Evolutionary conservation across 2,113 vertebrate genomes (phyloP).

Genomic region (Perca schrenkii): DNA sequence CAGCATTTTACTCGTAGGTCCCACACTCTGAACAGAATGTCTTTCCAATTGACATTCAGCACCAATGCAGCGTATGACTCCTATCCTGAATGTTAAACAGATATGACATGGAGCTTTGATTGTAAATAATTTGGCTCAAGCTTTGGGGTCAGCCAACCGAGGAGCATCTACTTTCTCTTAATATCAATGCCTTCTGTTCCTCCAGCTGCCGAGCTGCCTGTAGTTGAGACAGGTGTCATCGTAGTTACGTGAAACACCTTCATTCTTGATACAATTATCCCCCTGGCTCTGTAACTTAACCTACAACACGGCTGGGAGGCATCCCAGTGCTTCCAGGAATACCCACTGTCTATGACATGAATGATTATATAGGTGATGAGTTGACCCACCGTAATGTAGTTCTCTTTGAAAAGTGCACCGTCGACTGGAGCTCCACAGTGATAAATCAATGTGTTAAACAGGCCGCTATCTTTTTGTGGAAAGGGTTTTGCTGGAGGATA

Average conservation of each 20-base stretch:
- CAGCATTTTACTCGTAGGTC: constrained; percentile 32
- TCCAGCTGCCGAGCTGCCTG: constrained; percentile 76
- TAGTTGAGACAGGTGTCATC: constrained; percentile 77
- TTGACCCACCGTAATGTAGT: constrained; percentile 73
- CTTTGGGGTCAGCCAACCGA: constrained; percentile 79
- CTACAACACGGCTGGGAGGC: constrained; percentile 54
- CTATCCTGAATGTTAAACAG: constrained; percentile 81
- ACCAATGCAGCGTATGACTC: constrained; percentile 40
- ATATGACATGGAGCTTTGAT: constrained; percentile 79
- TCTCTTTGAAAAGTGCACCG: constrained; percentile 70
- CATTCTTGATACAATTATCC: constrained; percentile 71
- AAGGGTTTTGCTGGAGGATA: constrained; percentile 24
- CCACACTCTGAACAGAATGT: constrained; percentile 36
- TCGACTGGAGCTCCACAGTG: constrained; percentile 53
- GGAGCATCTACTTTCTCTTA: constrained; percentile 72
- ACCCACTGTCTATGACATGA: constrained; percentile 60
- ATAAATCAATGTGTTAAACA: constrained; percentile 76
- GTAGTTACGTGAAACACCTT: constrained; percentile 60
- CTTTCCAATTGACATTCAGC: constrained; percentile 77
- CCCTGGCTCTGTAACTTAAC: constrained; percentile 70
- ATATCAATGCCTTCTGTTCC: constrained; percentile 79
- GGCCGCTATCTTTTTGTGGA: constrained; percentile 31
- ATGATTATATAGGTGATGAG: constrained; percentile 74
- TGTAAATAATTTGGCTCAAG: constrained; percentile 87
- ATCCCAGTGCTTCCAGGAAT: constrained; percentile 74